Base-by-base conservation (phyloP, 2,797 vertebrate genomes). In the Chaetophractus vellerosus region DNA sequence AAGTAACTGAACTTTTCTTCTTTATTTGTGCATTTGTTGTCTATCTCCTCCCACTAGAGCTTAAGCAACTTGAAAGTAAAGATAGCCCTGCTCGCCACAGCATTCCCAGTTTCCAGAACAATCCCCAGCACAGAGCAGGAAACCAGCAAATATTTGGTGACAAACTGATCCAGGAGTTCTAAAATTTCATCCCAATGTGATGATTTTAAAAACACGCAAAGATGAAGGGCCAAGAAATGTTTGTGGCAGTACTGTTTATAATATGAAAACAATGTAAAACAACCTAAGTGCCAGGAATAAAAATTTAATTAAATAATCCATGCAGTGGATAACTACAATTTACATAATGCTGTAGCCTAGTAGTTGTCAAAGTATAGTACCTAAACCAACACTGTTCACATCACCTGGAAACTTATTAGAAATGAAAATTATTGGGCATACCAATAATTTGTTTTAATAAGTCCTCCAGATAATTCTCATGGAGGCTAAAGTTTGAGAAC, bases 151-250 rank as follows among this genome's bases (percentile, higher is more conserved):
- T 38, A 66, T 14, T 15, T 55, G 57, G 55, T 64, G 55, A 66
- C 68, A 81, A 64, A 82, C 7, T n/a, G 14, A 23, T 28, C 86
- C 61, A 64, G 38, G 21, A n/a, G 74, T 41, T 86, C 66, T 78
- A 79, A 95, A 75, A 94, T 68, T 85, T 63, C 68, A 75, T 48
- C 45, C 45, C 6, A n/a, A 41, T 63, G 61, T 85, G 80, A 68
- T 45, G 66, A 61, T 84, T 61, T 66, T 21, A 11, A 66, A 64
- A 82, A 57, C 9, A 48, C 1, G 33, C 75, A 31, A 85, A 89
- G 61, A 61, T 55, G 80, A 31, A 78, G 23, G n/a, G n/a, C 69
- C 45, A 66, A 82, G 55, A 23, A 59, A 48, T 41, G n/a, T 26
- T 82, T 82, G 75, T 57, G 16, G 21, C 33, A 80, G 50, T 31